Evolutionary conservation across 1,140 invertebrate genomes (phyloP).

Genomic region (Spodoptera frugiperda): DNA sequence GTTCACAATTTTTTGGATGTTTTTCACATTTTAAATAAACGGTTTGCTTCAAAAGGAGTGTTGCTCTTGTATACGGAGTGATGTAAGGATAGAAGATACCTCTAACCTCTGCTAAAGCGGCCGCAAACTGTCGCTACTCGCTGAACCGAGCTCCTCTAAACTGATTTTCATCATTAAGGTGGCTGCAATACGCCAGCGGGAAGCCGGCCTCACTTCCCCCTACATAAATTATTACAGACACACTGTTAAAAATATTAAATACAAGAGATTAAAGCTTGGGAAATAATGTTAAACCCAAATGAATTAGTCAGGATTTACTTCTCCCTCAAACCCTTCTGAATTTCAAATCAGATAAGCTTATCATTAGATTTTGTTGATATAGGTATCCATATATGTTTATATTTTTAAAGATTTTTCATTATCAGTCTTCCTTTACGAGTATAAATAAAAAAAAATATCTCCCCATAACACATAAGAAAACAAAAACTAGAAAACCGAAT

Average conservation of each 20-base stretch:
- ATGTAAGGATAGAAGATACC: slow-evolving; percentile 9
- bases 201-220: not conserved
- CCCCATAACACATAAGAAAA: too few relatives aligned
- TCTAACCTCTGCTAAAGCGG: slow-evolving; percentile 45
- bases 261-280: slow-evolving; percentile 15
- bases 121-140: slow-evolving; percentile 54
- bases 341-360: slow-evolving; percentile 27
- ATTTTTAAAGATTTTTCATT: not conserved
- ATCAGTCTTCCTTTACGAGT: too few relatives aligned
- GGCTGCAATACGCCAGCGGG: slow-evolving; percentile 29
- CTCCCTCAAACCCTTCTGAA: slow-evolving; percentile 26
- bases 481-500: too few relatives aligned
- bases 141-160: slow-evolving; percentile 55
- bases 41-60: too few relatives aligned
- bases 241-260: slow-evolving; percentile 25
- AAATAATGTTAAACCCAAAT: slow-evolving; percentile 22
- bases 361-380: slow-evolving; percentile 3
- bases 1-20: too few relatives aligned
- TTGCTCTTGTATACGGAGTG: not conserved
- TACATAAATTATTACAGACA: slow-evolving; percentile 29
- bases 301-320: slow-evolving; percentile 19
- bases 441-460: too few relatives aligned
- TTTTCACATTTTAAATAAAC: too few relatives aligned
- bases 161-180: slow-evolving; percentile 60
- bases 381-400: not conserved